Percentiles rank a stretch among this genome's conserved stretches.
Evolutionary conservation across 1,140 invertebrate species (phyloP).

Genomic region (Heliconius melpomene): DNA sequence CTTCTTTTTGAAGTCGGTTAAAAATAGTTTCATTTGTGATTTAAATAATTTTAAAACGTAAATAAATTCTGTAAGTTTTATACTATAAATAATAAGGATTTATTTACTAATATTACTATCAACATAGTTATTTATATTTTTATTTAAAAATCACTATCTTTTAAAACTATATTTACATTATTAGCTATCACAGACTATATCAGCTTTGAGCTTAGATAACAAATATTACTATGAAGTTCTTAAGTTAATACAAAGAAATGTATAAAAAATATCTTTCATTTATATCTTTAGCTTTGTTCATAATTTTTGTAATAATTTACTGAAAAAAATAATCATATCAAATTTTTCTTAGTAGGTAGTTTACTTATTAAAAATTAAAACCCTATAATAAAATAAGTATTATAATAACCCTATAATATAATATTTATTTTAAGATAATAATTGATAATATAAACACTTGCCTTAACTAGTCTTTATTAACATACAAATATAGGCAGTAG

Average conservation of each 20-base stretch:
- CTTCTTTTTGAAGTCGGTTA: too few relatives aligned
- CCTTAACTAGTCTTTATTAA: neutral
- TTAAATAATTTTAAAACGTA: neutral
- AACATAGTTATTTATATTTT: neutral
- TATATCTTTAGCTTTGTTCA: neutral
- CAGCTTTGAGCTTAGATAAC: neutral
- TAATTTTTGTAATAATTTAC: neutral
- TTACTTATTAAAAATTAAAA: too few relatives aligned
- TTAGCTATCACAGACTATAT: neutral
- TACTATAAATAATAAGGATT: neutral
- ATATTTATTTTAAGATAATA: too few relatives aligned
- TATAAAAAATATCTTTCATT: neutral
- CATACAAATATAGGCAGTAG: neutral
- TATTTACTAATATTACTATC: constrained; percentile 6
- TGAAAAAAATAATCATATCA: neutral
- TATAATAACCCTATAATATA: too few relatives aligned
- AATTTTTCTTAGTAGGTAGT: neutral
- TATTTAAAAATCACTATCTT: neutral
- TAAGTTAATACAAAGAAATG: neutral
- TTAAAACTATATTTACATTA: neutral
- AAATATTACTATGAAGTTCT: neutral
- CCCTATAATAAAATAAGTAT: too few relatives aligned
- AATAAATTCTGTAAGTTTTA: neutral
- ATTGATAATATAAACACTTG: neutral
- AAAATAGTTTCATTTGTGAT: too few relatives aligned